Evolutionary conservation across 1,140 invertebrate species (phyloP), one percentile per base, ranked within the genome.

Genomic region (Drosophila truncata): DNA sequence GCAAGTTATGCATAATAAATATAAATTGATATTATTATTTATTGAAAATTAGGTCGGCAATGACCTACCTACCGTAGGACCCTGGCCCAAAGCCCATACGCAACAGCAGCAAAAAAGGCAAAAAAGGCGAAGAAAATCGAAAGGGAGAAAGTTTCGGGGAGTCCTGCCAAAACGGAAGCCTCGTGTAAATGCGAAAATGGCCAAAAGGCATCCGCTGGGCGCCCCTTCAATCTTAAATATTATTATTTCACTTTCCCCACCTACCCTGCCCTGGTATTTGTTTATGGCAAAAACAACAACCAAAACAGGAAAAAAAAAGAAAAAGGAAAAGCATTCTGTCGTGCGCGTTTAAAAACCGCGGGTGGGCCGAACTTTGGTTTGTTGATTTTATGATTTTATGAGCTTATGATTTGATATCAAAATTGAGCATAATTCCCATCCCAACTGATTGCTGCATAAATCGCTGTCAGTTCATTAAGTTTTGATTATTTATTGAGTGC

Each of bases 341-440:
- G 79, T 59, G 52, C n/a, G 65, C 72, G 52, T 33, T 65, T 47
- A 54, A 71, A 71, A 82, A 55, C 60, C 31, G 41, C 79, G 47
- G 79, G 79, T 6, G 52, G 67, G 49, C 64, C 64, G 70, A 78
- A 79, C 66, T 82, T 86, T 75, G 49, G 41, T 57, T 84, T 84
- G 65, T 85, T 78, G 69, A 78, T 82, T 88, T 88, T 75, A 83
- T 78, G 69, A 78, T 79, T 88, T 88, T 75, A 88, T 83, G 77
- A 83, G 80, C 49, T 87, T 82, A 87, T 86, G 83, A 86, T 82
- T 87, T 87, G 63, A 88, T 82, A 72, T 42, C 54, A 76, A 87
- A 83, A 86, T 82, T 80, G 71, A 35, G 72, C 60, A 72, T 67
- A 80, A 87, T 76, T 82, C 20, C 39, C 41, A n/a, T 33, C 25